Conservation (phyloP, 1,140 invertebrate genomes). For the Plectrocnemia conspersa region DNA sequence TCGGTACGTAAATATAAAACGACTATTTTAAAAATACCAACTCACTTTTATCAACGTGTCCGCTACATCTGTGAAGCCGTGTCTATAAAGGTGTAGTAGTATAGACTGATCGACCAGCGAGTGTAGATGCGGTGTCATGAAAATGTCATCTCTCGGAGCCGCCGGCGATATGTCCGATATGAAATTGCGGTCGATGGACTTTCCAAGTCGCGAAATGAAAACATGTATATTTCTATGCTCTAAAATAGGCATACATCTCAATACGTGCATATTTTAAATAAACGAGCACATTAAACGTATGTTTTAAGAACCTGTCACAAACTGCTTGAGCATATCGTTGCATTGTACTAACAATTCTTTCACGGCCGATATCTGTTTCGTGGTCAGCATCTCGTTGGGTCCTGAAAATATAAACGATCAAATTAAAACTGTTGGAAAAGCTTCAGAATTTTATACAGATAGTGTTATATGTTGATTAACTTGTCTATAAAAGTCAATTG, state of each 20-base stretch:
- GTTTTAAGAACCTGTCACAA: neutral
- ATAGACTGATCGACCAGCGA: neutral
- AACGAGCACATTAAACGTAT: neutral
- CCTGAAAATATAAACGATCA: no score
- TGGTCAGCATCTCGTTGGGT: neutral
- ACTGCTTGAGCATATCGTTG: neutral
- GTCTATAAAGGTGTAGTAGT: neutral
- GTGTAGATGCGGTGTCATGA: neutral
- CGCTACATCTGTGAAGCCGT: neutral
- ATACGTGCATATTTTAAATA: neutral
- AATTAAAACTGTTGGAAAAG: no score
- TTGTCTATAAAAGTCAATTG: neutral
- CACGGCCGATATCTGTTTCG: neutral
- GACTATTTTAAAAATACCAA: neutral
- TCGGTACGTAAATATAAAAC: neutral
- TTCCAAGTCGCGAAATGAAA: slow-evolving; percentile 9
- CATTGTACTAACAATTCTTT: neutral
- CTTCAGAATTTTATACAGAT: neutral
- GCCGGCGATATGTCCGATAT: neutral
- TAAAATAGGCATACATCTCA: neutral
- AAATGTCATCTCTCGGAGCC: neutral
- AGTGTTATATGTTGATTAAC: neutral
- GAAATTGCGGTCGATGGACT: slow-evolving; percentile 2
- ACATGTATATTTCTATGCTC: slow-evolving; percentile 7
- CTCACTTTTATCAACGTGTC: neutral